Conservation (phyloP, 2,888 invertebrate genomes). For the Epinotia nisella region DNA sequence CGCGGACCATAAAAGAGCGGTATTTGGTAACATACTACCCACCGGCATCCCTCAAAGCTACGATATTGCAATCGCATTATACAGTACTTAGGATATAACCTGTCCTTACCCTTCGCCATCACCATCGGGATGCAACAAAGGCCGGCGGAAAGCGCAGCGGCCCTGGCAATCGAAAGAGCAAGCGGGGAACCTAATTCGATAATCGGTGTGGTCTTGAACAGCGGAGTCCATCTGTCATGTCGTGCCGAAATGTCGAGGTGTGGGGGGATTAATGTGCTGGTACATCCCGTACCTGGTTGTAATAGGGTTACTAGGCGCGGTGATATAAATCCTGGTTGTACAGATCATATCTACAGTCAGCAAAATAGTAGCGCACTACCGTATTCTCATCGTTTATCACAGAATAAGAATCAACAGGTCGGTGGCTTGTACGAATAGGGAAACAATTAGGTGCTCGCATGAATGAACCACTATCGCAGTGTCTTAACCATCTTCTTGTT, state of each 20-base stretch:
- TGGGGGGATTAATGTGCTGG: constrained; percentile 47
- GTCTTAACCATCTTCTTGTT: no score
- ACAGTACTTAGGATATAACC: constrained; percentile 4
- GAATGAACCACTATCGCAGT: no score
- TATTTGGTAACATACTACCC: no score
- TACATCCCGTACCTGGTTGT: constrained; percentile 30
- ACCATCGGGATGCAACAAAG: constrained; percentile 59
- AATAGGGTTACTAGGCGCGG: constrained; percentile 19
- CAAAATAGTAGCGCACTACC: no score
- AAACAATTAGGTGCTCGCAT: no score
- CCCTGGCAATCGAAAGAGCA: constrained; percentile 82
- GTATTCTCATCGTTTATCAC: no score
- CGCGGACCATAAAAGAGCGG: no score
- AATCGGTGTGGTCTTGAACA: constrained; percentile 81
- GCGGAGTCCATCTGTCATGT: constrained; percentile 72
- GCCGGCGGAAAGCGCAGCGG: constrained; percentile 68
- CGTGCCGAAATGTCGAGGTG: constrained; percentile 52
- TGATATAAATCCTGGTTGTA: background rate
- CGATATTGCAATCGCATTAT: no score
- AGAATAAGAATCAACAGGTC: background rate
- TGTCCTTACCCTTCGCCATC: constrained; percentile 27
- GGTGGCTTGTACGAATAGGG: background rate
- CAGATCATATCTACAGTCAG: background rate
- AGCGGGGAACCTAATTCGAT: constrained; percentile 81
- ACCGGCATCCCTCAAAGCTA: no score